These are phyloP conservation scores for Arvicanthis niloticus DNA, from an alignment of 2,113 vertebrate species.

Conservation along the genomic window DNA sequence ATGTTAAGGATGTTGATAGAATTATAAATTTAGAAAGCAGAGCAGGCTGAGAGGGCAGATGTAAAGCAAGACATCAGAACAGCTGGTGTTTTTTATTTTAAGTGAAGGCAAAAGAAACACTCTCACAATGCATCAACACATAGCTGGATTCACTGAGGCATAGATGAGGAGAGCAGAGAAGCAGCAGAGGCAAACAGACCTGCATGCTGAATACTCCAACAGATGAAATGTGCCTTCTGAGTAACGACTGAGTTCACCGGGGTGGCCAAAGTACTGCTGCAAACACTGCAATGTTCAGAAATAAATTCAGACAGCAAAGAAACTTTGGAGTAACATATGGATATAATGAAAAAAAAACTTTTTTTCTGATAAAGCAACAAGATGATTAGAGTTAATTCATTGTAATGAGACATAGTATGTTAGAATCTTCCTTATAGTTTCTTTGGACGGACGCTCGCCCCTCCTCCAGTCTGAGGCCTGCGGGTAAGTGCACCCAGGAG, in stretches of 20 bases:
- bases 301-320: constrained; percentile 5
- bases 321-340: constrained; percentile 22
- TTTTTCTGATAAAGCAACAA: not conserved
- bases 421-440: not conserved
- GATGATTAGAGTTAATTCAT: constrained; percentile 20
- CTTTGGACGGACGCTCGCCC: no score
- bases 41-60: constrained; percentile 50
- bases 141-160: constrained; percentile 25
- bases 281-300: not conserved
- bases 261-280: not conserved
- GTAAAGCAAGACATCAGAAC: not conserved
- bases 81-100: constrained; percentile 68
- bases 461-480: no score
- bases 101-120: constrained; percentile 48
- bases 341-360: not conserved
- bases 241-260: not conserved
- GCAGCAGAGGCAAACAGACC: constrained; percentile 7
- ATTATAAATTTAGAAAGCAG: not conserved
- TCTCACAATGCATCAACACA: not conserved
- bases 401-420: constrained; percentile 45
- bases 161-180: constrained; percentile 2
- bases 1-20: not conserved
- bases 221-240: constrained; percentile 34
- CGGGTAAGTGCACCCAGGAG: no score
- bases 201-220: not conserved